Evolutionary conservation across 2,797 vertebrate genomes (phyloP).

Genomic region (Cyprinodon diabolis): DNA sequence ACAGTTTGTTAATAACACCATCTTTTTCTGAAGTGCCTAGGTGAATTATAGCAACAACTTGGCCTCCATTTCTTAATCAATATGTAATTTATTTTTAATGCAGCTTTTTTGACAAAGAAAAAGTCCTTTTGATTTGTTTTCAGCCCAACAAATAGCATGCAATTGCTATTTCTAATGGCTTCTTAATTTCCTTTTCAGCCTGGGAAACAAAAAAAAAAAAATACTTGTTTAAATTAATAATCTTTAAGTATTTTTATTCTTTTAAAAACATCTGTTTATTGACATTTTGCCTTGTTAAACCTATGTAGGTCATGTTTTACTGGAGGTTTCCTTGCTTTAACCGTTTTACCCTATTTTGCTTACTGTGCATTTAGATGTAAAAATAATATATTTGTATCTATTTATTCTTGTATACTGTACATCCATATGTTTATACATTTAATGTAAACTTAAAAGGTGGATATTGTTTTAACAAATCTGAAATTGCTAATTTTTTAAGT

Average conservation of each 20-base stretch:
- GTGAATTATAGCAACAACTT: slow-evolving; percentile 66
- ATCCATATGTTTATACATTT: neutral
- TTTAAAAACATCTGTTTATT: slow-evolving; percentile 25
- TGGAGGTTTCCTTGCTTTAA: no score
- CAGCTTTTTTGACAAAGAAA: slow-evolving; percentile 53
- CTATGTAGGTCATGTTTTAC: no score
- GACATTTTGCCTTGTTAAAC: slow-evolving; percentile 48
- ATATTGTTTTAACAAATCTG: neutral
- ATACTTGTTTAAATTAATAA: slow-evolving; percentile 22
- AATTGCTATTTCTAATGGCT: slow-evolving; percentile 38
- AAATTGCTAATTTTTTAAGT: neutral
- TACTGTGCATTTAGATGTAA: neutral
- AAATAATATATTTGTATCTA: neutral
- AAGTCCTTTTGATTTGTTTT: slow-evolving; percentile 43
- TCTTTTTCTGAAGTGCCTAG: slow-evolving; percentile 46
- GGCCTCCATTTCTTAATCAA: slow-evolving; percentile 47
- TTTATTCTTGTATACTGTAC: neutral
- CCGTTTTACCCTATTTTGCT: no score
- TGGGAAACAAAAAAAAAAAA: slow-evolving; percentile 24
- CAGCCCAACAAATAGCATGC: slow-evolving; percentile 42
- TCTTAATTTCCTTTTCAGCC: slow-evolving; percentile 15
- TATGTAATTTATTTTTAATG: slow-evolving; percentile 45
- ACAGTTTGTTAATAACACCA: slow-evolving; percentile 73
- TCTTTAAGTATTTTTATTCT: slow-evolving; percentile 57
- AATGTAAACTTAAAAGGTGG: no score